A percentile compares a stretch with the other conserved stretches of the same genome.
Evolutionary conservation across 2,113 vertebrate genomes (phyloP).

Genomic region (Thunnus thynnus): DNA sequence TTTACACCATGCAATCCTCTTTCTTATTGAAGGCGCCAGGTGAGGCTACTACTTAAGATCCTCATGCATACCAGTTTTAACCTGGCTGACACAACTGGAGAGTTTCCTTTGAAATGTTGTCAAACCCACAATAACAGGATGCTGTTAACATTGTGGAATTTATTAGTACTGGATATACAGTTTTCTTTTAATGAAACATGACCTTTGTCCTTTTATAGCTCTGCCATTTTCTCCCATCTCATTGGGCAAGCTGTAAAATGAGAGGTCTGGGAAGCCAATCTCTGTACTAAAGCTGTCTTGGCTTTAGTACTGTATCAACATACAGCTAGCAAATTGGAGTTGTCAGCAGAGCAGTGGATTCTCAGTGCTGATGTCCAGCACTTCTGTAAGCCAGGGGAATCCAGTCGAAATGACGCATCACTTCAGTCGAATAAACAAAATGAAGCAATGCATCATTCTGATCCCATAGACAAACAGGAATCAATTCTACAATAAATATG

Average conservation of each 20-base stretch:
- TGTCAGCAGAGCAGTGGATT: not conserved
- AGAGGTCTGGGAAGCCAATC: not conserved
- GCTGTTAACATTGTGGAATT: not conserved
- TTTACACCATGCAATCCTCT: no score
- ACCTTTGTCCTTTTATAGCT: not conserved
- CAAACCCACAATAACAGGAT: not conserved
- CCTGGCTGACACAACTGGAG: not conserved
- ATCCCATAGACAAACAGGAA: slow-evolving; percentile 21
- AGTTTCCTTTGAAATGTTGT: not conserved
- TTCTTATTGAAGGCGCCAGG: no score
- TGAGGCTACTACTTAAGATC: not conserved
- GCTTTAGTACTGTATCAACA: not conserved
- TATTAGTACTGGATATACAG: not conserved
- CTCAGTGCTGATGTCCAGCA: not conserved
- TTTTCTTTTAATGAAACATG: not conserved
- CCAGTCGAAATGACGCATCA: slow-evolving; percentile 3
- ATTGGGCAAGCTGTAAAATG: not conserved
- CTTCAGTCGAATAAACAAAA: not conserved
- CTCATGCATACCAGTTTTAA: not conserved
- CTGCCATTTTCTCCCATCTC: slow-evolving; percentile 7
- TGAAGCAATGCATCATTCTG: slow-evolving; percentile 19
- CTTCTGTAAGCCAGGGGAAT: not conserved
- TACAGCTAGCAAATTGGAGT: not conserved
- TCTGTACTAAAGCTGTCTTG: slow-evolving; percentile 1
- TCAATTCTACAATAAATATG: slow-evolving; percentile 14